phyloP scores from a whole-genome alignment of 2,888 invertebrate species.

The Rhagonycha fulva region DNA sequence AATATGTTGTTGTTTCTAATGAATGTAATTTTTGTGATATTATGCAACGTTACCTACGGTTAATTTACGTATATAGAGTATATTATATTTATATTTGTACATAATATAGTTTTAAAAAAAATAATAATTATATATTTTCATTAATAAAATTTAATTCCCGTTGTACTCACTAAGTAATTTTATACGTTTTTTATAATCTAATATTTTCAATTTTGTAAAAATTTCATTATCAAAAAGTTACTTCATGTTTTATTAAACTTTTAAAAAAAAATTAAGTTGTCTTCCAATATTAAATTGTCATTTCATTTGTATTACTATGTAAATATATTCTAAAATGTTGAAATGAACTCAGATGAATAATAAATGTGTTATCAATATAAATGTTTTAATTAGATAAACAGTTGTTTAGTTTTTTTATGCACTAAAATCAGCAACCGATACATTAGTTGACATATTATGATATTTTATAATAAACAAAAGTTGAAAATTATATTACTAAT shows the following conservation, averaged over 20 bases:
- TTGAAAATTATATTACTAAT: too few species aligned
- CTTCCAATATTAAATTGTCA: slow-evolving; percentile 19
- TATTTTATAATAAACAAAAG: neutral
- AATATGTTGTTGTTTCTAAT: neutral
- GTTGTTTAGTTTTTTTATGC: neutral
- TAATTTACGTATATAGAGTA: neutral
- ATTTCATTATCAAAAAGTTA: neutral
- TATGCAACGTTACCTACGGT: neutral
- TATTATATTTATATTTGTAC: neutral
- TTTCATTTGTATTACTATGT: slow-evolving; percentile 13
- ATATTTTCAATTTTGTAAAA: neutral
- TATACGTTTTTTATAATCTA: neutral
- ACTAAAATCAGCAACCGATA: neutral
- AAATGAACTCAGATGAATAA: slow-evolving; percentile 16
- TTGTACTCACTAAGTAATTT: neutral
- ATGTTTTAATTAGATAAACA: neutral
- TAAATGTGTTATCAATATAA: slow-evolving; percentile 24
- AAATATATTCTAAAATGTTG: slow-evolving; percentile 8
- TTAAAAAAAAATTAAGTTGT: slow-evolving; percentile 14
- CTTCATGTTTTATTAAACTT: neutral
- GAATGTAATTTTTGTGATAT: slow-evolving; percentile 2
- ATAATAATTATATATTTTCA: neutral
- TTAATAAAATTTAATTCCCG: neutral
- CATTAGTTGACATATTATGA: neutral
- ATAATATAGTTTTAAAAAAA: neutral